phyloP scores from a whole-genome alignment of 2,888 invertebrate species.

The Phortica okadai region DNA sequence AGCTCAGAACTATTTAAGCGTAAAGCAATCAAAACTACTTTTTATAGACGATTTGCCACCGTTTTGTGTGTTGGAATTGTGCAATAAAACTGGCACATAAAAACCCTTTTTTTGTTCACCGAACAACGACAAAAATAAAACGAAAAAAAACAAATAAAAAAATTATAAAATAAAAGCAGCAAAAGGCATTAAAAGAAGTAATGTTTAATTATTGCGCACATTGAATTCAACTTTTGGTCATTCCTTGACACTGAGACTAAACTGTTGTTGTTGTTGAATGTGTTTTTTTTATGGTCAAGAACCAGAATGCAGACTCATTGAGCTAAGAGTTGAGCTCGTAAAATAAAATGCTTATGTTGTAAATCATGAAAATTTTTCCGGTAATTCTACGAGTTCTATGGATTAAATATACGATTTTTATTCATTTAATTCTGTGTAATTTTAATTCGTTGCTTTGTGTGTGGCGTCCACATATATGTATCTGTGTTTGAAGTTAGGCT shows the following conservation, averaged over 20 bases:
- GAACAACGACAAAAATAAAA: background rate
- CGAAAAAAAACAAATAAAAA: slow-evolving; percentile 35
- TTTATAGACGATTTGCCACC: slow-evolving; percentile 45
- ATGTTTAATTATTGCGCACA: slow-evolving; percentile 65
- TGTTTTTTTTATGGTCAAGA: slow-evolving; percentile 30
- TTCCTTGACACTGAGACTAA: too few relatives aligned
- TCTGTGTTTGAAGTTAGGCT: background rate
- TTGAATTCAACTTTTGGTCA: slow-evolving; percentile 61
- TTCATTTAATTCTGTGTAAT: slow-evolving; percentile 7
- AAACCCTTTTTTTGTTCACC: slow-evolving; percentile 26
- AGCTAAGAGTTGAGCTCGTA: slow-evolving; percentile 56
- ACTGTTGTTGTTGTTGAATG: too few relatives aligned
- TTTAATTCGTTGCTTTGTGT: background rate
- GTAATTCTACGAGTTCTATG: background rate
- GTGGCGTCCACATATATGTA: background rate
- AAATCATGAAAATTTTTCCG: slow-evolving; percentile 66
- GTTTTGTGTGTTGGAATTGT: slow-evolving; percentile 39
- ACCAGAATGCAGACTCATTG: slow-evolving; percentile 38
- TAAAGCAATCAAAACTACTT: slow-evolving; percentile 33
- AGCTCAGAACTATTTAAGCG: slow-evolving; percentile 21
- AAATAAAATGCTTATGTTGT: slow-evolving; percentile 60
- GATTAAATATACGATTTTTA: background rate
- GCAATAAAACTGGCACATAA: slow-evolving; percentile 38
- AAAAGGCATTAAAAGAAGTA: slow-evolving; percentile 47
- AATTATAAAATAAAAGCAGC: slow-evolving; percentile 34